Base-by-base conservation (phyloP, 2,113 vertebrate species). In the Corythoichthys haematopterus region DNA sequence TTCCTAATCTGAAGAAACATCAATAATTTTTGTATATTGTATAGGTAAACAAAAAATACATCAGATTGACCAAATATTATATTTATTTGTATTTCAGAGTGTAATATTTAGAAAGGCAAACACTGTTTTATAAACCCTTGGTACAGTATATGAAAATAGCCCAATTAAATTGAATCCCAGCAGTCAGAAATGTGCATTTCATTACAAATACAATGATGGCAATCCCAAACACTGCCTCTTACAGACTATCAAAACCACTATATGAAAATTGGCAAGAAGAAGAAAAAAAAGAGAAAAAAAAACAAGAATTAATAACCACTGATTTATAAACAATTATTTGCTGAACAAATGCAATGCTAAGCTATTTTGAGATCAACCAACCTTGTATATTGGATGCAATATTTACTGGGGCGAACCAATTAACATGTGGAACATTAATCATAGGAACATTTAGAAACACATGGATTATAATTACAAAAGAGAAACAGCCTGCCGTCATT, bases 321-420 rank as follows among this genome's bases (percentile, higher is more conserved):
- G 64, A 84, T 73, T 66, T 56, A 82, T 57, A 80, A 84, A 70
- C 72, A 72, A 71, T 58, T 72, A 48, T 47, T 74, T 43, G 71
- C 83, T 85, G 70, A 81, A 79, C 77, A 71, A 64, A 64, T 75
- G 52, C 36, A 43, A 63, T 66, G 69, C 74, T 84, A 85, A 1
- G 38, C 38, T 40, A 40, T 88, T 88, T 85, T 58, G 75, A 70
- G 80, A 79, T 57, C 70, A 79, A 76, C 64, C 75, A 78, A 84
- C 85, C 69, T 73, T 79, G 71, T 55, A 57, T 70, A 69, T 78
- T 84, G 71, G 79, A 86, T 81, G 64, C 70, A 64, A 46, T 86
- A 71, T 82, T 84, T 70, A 79, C 73, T 57, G 62, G 47, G 71
- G 71, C 74, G 81, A 47, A 79, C 72, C 84, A 80, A 85, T 89